Percentiles rank a stretch among this genome's conserved stretches.
Conservation (phyloP, 2,888 invertebrate species). For the Noctua fimbriata region DNA sequence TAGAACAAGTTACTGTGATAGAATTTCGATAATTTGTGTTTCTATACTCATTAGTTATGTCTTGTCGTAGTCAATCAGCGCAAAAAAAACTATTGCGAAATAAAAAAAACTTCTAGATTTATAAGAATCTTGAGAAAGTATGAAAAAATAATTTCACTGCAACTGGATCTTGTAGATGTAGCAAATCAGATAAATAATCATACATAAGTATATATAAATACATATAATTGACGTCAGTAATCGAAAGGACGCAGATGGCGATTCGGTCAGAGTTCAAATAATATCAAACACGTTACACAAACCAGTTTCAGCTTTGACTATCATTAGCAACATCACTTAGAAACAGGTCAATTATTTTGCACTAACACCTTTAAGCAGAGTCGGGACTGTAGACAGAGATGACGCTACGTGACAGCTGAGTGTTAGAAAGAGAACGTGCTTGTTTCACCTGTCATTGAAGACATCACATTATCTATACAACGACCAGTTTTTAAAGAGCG, state of each 20-base stretch:
- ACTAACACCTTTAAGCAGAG: not conserved
- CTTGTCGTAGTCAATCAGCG: not conserved
- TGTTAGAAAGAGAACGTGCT: slow-evolving; percentile 27
- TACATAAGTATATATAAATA: slow-evolving; percentile 3
- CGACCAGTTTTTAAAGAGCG: slow-evolving; percentile 20
- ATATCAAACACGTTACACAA: slow-evolving; percentile 52
- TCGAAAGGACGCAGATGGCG: slow-evolving; percentile 34
- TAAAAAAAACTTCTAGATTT: not conserved
- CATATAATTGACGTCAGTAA: slow-evolving; percentile 36
- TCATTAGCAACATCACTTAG: slow-evolving; percentile 38
- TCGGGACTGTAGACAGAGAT: slow-evolving; percentile 10
- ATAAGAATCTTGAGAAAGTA: slow-evolving; percentile 34
- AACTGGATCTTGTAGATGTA: slow-evolving; percentile 19
- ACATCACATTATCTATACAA: slow-evolving; percentile 22
- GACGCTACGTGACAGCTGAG: not conserved
- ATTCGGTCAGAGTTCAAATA: slow-evolving; percentile 61
- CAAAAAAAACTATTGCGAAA: not conserved
- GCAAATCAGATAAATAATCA: slow-evolving; percentile 5
- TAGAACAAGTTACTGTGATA: slow-evolving; percentile 23
- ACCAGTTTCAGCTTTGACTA: slow-evolving; percentile 44
- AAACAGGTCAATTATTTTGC: slow-evolving; percentile 45
- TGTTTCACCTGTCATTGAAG: slow-evolving; percentile 13
- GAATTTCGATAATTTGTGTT: not conserved
- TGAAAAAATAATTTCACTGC: slow-evolving; percentile 19
- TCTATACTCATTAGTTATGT: not conserved